phyloP scores from a whole-genome alignment of 37 sponge, comb jelly and placozoan species.

The Oscarella lobularis region DNA sequence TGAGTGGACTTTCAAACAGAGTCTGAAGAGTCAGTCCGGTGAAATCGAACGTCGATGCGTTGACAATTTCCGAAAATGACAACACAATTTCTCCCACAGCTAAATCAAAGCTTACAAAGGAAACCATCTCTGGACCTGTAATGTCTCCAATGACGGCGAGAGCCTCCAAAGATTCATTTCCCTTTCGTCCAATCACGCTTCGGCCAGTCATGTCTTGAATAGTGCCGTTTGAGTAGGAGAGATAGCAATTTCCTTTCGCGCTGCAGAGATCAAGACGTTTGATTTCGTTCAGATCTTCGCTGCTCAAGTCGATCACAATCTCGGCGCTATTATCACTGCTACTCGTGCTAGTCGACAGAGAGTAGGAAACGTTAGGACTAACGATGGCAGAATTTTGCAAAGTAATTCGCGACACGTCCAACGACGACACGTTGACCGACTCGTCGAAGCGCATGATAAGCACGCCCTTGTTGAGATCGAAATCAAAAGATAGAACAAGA shows the following conservation, averaged over 20 bases:
- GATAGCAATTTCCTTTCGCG: slow-evolving; percentile 35
- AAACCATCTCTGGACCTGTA: slow-evolving; percentile 30
- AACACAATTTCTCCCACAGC: slow-evolving; percentile 48
- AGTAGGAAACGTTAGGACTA: slow-evolving; percentile 31
- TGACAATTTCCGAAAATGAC: slow-evolving; percentile 58
- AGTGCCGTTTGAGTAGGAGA: slow-evolving; percentile 42
- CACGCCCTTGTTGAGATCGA: background rate
- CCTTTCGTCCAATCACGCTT: slow-evolving; percentile 12
- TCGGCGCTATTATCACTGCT: slow-evolving; percentile 39
- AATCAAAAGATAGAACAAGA: background rate
- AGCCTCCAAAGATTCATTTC: slow-evolving; percentile 13
- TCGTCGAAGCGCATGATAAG: slow-evolving; percentile 53
- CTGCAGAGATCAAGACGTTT: slow-evolving; percentile 53
- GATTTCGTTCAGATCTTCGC: slow-evolving; percentile 48
- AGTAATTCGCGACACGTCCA: slow-evolving; percentile 29
- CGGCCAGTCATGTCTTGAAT: slow-evolving; percentile 56
- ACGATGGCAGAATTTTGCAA: slow-evolving; percentile 31
- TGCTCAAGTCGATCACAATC: slow-evolving; percentile 40
- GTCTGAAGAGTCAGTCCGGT: slow-evolving; percentile 36
- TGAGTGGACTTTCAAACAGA: slow-evolving; percentile 46
- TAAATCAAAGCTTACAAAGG: slow-evolving; percentile 56
- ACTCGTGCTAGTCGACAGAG: slow-evolving; percentile 19
- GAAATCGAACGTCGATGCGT: slow-evolving; percentile 34
- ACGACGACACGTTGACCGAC: slow-evolving; percentile 21
- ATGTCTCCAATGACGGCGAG: slow-evolving; percentile 48